A percentile compares a stretch with the other conserved stretches of the same genome.
phyloP scores from a whole-genome alignment of 2,797 vertebrate species.

The Champsocephalus gunnari region DNA sequence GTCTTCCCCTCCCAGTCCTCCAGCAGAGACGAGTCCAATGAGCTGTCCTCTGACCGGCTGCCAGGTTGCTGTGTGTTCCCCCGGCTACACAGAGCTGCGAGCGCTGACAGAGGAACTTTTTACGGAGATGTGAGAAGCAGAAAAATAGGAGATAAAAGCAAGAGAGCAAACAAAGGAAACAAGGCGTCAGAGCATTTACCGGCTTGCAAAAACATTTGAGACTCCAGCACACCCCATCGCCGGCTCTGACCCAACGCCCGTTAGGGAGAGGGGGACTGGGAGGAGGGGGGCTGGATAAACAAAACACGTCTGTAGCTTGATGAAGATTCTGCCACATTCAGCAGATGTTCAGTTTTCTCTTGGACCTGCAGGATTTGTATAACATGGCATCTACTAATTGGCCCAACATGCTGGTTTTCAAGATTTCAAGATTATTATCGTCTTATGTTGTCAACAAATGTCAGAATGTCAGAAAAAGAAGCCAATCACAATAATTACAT shows the following conservation, averaged over 20 bases:
- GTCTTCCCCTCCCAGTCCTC: slow-evolving; percentile 33
- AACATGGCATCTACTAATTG: slow-evolving; percentile 16
- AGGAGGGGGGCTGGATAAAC: slow-evolving; percentile 49
- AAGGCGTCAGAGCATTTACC: slow-evolving; percentile 16
- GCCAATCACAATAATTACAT: too few species aligned
- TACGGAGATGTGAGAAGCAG: slow-evolving; percentile 17
- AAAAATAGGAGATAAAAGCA: slow-evolving; percentile 31
- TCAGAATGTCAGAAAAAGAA: too few species aligned
- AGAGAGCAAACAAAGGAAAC: slow-evolving; percentile 12
- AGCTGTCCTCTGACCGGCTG: slow-evolving; percentile 47
- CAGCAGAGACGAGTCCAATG: slow-evolving; percentile 59
- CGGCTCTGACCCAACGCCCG: slow-evolving; percentile 58
- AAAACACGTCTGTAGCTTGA: slow-evolving; percentile 48
- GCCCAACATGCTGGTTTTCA: slow-evolving; percentile 6
- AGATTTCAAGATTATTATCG: background rate
- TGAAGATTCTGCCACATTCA: slow-evolving; percentile 32
- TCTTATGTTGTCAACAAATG: too few species aligned
- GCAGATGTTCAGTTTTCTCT: slow-evolving; percentile 65
- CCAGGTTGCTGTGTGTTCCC: slow-evolving; percentile 55
- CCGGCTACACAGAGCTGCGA: slow-evolving; percentile 25
- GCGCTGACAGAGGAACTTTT: slow-evolving; percentile 35
- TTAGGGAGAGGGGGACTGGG: slow-evolving; percentile 35
- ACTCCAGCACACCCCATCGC: slow-evolving; percentile 2
- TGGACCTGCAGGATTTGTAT: slow-evolving; percentile 36
- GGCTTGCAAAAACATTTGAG: slow-evolving; percentile 54